These are phyloP conservation scores for Pseudococcus jackbeardsleyi DNA, from an alignment of 2,888 invertebrate species.

Conservation along the genomic window DNA sequence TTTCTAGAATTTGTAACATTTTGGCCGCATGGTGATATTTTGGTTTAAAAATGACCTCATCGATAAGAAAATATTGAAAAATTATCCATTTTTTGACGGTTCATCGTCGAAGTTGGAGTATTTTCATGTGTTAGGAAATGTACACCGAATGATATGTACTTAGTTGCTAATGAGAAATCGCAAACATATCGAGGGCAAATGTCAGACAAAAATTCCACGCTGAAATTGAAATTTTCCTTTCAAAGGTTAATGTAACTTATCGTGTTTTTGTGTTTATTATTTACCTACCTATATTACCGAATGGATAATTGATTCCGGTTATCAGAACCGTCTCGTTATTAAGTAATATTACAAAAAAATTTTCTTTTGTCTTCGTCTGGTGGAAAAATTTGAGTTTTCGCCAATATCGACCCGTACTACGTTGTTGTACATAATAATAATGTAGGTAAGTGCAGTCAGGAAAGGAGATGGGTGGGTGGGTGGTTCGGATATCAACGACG, in stretches of 20 bases:
- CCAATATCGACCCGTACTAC: background rate
- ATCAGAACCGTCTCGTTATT: background rate
- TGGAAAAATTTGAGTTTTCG: background rate
- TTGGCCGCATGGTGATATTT: no score
- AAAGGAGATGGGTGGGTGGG: no score
- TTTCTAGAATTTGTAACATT: no score
- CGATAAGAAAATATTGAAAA: no score
- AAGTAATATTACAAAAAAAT: background rate
- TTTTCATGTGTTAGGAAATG: background rate
- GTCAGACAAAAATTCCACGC: background rate
- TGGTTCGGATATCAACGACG: no score
- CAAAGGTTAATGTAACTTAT: background rate
- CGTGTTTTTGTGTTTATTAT: background rate
- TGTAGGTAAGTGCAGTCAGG: no score
- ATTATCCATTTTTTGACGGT: no score
- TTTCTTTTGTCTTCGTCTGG: conserved; percentile 14
- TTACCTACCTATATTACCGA: background rate
- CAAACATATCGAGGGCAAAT: background rate
- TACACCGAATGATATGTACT: no score
- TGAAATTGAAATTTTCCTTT: background rate
- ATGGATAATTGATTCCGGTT: background rate
- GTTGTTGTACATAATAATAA: background rate
- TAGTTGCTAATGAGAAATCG: background rate
- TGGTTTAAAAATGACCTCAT: no score
- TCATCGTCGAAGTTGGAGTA: no score